phyloP scores from a whole-genome alignment of 2,888 invertebrate genomes.

The Entomobrya proxima region DNA sequence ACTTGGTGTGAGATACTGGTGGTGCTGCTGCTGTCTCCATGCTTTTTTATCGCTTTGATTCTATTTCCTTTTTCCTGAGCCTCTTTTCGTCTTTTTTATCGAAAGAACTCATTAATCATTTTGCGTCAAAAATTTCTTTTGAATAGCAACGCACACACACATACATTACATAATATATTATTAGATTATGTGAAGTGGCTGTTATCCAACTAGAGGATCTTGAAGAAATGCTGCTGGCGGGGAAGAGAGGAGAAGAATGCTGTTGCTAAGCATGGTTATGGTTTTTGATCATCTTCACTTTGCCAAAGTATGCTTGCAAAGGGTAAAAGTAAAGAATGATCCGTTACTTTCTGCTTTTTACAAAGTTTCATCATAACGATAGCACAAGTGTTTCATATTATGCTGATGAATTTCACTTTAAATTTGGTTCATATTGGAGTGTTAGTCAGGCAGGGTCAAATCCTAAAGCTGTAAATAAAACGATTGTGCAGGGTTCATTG shows the following conservation, averaged over 20 bases:
- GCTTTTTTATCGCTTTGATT: slow-evolving; percentile 36
- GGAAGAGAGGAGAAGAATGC: neutral
- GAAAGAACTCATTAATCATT: slow-evolving; percentile 58
- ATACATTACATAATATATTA: slow-evolving; percentile 2
- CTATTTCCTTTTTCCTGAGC: slow-evolving; percentile 36
- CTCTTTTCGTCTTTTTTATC: slow-evolving; percentile 29
- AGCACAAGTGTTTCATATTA: no score
- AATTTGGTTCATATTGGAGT: no score
- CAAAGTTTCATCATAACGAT: no score
- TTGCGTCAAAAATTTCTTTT: slow-evolving; percentile 45
- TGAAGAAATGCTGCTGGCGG: no score
- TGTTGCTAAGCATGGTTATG: neutral
- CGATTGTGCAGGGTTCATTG: no score
- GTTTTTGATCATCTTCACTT: no score
- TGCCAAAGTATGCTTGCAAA: no score
- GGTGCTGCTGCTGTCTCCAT: slow-evolving; percentile 6
- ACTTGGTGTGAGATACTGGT: neutral
- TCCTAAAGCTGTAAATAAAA: no score
- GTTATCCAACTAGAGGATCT: neutral
- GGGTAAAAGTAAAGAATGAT: no score
- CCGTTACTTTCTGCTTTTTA: no score
- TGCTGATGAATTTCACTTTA: no score
- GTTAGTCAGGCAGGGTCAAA: no score
- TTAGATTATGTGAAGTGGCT: slow-evolving; percentile 37
- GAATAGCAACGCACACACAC: slow-evolving; percentile 14